Evolutionary conservation across 2,797 vertebrate species (phyloP), one percentile per base, ranked within the genome.

Genomic region (Spea hammondii): DNA sequence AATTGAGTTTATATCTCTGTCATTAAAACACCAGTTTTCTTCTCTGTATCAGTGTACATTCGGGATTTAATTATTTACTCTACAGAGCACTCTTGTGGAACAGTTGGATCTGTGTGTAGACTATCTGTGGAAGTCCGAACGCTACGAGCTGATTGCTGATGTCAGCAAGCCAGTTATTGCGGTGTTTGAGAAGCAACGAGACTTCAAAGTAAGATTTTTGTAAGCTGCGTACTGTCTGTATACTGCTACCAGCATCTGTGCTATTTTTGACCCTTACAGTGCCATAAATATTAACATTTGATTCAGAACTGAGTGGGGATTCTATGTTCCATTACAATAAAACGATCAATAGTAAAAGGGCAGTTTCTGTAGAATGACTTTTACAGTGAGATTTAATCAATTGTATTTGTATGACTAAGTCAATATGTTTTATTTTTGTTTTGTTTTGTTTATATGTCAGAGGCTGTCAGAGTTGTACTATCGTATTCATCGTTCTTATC

Each of bases 141-240:
- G 97, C 84, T 91, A 99, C 0, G 98, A 99, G 83, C 95, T 99
- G 83, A 96, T 99, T 45, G 97, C 98, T 8, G 96, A 97, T 83
- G 96, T 99, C 89, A 98, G 98, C 91, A 98, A 99, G 55, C 97
- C 96, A 45, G 94, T 99, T 82, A 99, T 99, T 60, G 95, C 94
- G 0, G 97, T 99, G 83, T 99, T 96, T 85, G 98, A 99, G 87
- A 99, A 99, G 86, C 95, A 97, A 79, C 88, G 98, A 78, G 96
- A 99, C 83, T 99, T 98, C 84, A 98, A 99, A 93, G 97, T 97
- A 87, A 78, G 59, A 53, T 53, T 6, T 53, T 6, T 53, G 6
- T 53, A 11, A 32, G 32, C 32, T 32, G 32, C 32, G 1, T 32
- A 32, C 32, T 32, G 32, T 32, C 32, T 32, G 32, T 32, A 3